phyloP scores from a whole-genome alignment of 1,140 invertebrate genomes.

The Solenopsis invicta region DNA sequence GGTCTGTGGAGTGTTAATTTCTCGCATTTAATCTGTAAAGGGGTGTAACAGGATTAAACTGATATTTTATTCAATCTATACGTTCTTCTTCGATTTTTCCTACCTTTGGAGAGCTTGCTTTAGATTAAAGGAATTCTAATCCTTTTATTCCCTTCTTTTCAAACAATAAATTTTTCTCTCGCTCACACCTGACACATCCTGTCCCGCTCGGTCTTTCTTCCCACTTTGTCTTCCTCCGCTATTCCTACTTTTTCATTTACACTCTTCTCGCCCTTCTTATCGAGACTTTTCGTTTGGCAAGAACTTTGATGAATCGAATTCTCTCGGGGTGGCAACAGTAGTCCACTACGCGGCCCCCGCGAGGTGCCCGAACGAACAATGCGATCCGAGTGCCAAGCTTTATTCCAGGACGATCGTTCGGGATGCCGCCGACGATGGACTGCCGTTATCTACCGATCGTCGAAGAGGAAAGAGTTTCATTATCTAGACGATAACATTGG shows the following conservation, averaged over 20 bases:
- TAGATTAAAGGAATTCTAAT: constrained; percentile 32
- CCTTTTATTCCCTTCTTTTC: background rate
- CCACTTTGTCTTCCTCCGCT: constrained; percentile 28
- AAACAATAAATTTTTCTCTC: constrained; percentile 54
- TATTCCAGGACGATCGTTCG: constrained; percentile 12
- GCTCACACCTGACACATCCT: constrained; percentile 26
- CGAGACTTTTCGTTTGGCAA: constrained; percentile 63
- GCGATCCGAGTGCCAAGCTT: constrained; percentile 59
- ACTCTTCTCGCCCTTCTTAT: constrained; percentile 36
- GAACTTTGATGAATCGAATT: constrained; percentile 75
- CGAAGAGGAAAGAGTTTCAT: constrained; percentile 49
- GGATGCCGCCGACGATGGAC: constrained; percentile 16
- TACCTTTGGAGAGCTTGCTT: background rate
- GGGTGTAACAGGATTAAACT: background rate
- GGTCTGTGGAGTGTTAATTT: too few species aligned
- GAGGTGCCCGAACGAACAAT: constrained; percentile 59
- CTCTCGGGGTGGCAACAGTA: background rate
- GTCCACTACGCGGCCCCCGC: background rate
- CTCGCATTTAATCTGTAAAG: background rate
- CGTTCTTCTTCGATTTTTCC: background rate
- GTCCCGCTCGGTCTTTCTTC: constrained; percentile 36
- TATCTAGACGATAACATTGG: constrained; percentile 16
- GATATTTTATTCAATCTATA: constrained; percentile 33
- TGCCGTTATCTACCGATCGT: constrained; percentile 24
- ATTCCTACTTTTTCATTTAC: constrained; percentile 32